Conservation (phyloP, 2,888 invertebrate genomes). For the Catocala nupta region DNA sequence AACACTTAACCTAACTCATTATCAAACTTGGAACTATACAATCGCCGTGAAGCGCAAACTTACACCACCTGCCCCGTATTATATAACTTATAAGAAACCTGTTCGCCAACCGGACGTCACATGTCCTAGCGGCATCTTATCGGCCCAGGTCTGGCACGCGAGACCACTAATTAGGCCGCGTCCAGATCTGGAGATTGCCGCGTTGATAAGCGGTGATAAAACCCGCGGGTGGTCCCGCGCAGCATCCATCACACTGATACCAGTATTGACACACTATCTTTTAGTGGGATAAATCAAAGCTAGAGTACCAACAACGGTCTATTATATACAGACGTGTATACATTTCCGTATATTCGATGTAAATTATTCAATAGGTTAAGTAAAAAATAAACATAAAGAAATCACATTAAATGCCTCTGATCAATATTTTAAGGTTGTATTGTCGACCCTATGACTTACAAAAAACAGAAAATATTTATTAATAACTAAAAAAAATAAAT, state of each 20-base stretch:
- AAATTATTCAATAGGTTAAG: background rate
- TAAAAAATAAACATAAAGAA: too few species aligned
- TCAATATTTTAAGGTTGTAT: too few species aligned
- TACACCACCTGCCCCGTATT: too few species aligned
- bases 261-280: constrained; percentile 15
- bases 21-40: too few species aligned
- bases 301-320: background rate
- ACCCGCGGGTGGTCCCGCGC: constrained; percentile 58
- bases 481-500: too few species aligned
- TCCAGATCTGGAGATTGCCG: constrained; percentile 66
- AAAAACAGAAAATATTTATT: too few species aligned
- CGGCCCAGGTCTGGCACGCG: constrained; percentile 57
- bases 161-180: constrained; percentile 76
- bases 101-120: constrained; percentile 3
- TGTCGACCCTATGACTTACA: too few species aligned
- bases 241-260: constrained; percentile 45
- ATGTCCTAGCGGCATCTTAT: constrained; percentile 57
- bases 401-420: too few species aligned
- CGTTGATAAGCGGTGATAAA: constrained; percentile 59
- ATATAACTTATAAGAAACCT: constrained; percentile 1
- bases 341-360: background rate
- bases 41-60: too few species aligned
- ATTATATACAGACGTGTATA: background rate
- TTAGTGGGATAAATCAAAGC: background rate
- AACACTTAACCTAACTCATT: constrained; percentile 1